Evolutionary conservation across 2,888 invertebrate species (phyloP), one percentile per base, ranked within the genome.

Genomic region (Oscheius myriophilus): DNA sequence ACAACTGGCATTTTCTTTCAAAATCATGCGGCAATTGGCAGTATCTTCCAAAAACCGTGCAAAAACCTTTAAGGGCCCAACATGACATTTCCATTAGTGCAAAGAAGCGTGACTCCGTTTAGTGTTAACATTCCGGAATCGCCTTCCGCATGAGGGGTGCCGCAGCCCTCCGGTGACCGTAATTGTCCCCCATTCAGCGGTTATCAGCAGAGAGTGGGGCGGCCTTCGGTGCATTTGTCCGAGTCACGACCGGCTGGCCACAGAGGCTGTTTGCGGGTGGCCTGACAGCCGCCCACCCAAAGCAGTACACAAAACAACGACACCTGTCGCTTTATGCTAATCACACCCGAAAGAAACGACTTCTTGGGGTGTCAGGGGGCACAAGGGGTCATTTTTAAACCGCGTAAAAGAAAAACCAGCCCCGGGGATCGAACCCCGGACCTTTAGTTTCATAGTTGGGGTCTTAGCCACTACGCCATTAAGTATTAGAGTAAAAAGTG

Each of bases 191-290:
- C 43, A 42, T 57, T 57, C 41, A 42, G 43, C 58, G 21, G 43
- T 58, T 58, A 23, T 43, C 42, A 54, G 53, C 14, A 42, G 57
- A 42, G 41, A 57, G 41, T 43, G 43, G 57, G 43, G 43, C 23
- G 58, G 58, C 58, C 58, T 58, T 58, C 58, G 58, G 58, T 45
- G 43, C 58, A 58, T 58, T 58, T 58, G 58, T 58, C 42, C 39
- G 58, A 58, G 58, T 58, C 58, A 58, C 43, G 26, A 12, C 23
- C 12, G 26, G 12, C 23, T 43, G 58, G 43, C 4, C 58, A 58
- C 11, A 43, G 58, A 58, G 58, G 43, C 18, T 45, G 42, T 43
- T 18, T 23, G 25, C 18, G 57, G 41, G 16, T 58, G n/a, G 58
- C 25, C 42, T 2, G 14, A 21, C 16, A 6, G 14, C 57, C 41